Evolutionary conservation across 2,888 invertebrate genomes (phyloP), one percentile per base, ranked within the genome.

Genomic region (Lasioglossum leucozonium): DNA sequence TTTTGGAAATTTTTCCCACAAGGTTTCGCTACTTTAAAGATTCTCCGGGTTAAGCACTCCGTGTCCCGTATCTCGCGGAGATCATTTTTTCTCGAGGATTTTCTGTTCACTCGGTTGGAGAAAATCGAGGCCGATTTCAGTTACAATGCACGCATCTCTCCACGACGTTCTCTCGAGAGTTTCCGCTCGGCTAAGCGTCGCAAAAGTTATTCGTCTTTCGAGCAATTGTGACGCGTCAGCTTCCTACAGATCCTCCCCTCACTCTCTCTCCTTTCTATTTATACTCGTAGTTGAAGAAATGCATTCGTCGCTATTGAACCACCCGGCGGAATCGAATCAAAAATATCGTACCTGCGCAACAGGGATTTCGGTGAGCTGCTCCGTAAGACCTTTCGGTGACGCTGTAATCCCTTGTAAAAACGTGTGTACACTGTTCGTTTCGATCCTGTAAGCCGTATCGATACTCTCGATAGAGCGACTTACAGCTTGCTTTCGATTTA

Each of bases 161-260:
- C 44, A 13, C n/a, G 55, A 71, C 34, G 10, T 74, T 77, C 13
- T 77, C 13, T 16, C 8, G 47, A 58, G 73, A 44, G 26, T 44
- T 78, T 77, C n/a, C 26, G 22, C 26, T 30, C 40, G 13, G 67
- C 47, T 22, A 69, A 69, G 47, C 58, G 40, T 75, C 47, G 26
- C 2, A 0, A 11, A 67, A 37, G 51, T 81, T 71, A 77, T 81
- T 47, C 58, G 69, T 55, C 77, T 69, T 77, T 71, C 42, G 18
- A 4, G n/a, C n/a, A 65, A 72, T 18, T 37, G 34, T 55, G n/a
- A 58, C 26, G 75, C 62, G 72, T 72, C 65, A 22, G 40, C 22
- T 55, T 69, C 42, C 62, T 72, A 78, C 77, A 72, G 65, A 75
- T 75, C 22, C 11, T 71, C n/a, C 71, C 34, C 4, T 58, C 26